These are phyloP conservation scores for Pempheris klunzingeri DNA, from an alignment of 2,797 vertebrate genomes.

Conservation along the genomic window DNA sequence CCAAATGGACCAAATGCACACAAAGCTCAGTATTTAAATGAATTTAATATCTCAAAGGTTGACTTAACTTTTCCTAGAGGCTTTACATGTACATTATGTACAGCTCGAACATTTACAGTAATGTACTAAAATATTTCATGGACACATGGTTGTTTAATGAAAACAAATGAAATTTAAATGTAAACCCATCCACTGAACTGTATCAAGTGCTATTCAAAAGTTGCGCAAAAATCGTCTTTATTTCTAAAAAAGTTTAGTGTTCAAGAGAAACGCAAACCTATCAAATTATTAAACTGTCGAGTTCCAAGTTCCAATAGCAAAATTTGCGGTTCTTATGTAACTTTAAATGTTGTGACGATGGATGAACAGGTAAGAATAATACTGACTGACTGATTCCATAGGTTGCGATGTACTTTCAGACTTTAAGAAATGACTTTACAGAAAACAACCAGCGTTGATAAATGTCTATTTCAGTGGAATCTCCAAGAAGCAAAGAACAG, in stretches of 20 bases:
- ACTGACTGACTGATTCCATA: constrained; percentile 8
- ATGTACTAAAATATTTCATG: constrained; percentile 65
- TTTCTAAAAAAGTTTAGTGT: constrained; percentile 32
- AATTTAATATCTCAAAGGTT: constrained; percentile 79
- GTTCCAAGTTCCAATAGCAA: constrained; percentile 23
- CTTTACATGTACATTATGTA: constrained; percentile 79
- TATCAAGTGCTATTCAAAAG: constrained; percentile 48
- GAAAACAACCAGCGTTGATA: constrained; percentile 32
- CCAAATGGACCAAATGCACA: constrained; percentile 26
- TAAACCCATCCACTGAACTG: constrained; percentile 56
- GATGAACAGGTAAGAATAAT: constrained; percentile 25
- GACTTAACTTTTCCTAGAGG: constrained; percentile 67
- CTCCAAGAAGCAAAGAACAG: constrained; percentile 16
- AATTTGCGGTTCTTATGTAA: constrained; percentile 1
- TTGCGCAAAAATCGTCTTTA: constrained; percentile 30
- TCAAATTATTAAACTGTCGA: constrained; percentile 18
- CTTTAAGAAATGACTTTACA: constrained; percentile 15
- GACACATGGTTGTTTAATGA: constrained; percentile 50
- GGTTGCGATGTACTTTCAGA: constrained; percentile 12
- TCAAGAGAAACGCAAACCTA: constrained; percentile 37
- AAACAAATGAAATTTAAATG: constrained; percentile 33
- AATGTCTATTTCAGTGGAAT: constrained; percentile 24
- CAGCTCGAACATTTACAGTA: constrained; percentile 67
- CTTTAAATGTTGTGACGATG: constrained; percentile 7
- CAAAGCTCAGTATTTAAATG: constrained; percentile 66